Evolutionary conservation across 2,113 vertebrate species (phyloP), one percentile per base, ranked within the genome.

Genomic region (Recurvirostra avosetta): DNA sequence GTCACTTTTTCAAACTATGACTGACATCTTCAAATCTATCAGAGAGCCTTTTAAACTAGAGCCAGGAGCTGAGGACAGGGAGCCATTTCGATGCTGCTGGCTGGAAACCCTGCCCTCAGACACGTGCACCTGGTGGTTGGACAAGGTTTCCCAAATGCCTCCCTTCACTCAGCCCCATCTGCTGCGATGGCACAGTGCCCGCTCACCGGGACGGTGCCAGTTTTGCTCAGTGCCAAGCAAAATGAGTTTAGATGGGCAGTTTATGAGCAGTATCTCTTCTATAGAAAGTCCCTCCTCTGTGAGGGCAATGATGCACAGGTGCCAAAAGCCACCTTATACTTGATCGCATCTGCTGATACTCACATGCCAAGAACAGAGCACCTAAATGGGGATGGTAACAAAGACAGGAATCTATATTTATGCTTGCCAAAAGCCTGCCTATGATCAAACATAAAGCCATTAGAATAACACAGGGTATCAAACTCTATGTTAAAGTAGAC

Each of bases 81-180:
- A 94, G 53, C 41, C 63, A 58, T 72, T 86, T 75, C 0, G 2
- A 15, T 38, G 83, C 61, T 90, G 75, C 94, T 96, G 92, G 75
- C 73, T 88, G 80, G 14, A 68, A 94, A 32, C 30, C 30, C 53
- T 96, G 61, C 75, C 62, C 77, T 94, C 65, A 61, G 59, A 79
- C 53, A 92, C 4, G 5, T 19, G 66, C 67, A 58, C 41, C 59
- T 3, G 0, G 21, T 76, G 79, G 7, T 43, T 92, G 80, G 91
- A 90, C 94, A 68, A 80, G 63, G 79, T 27, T 80, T 89, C 72
- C 77, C 12, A 0, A 49, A 86, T 23, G 49, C 79, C 45, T 88
- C 43, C 40, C 89, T 74, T 65, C 26, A 41, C 25, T 82, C 92
- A 65, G 92, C 47, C 84, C 96, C 94, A 96, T 96, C 93, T 97